Conservation (phyloP, 2,113 vertebrate species). For the Macroglossus sobrinus region DNA sequence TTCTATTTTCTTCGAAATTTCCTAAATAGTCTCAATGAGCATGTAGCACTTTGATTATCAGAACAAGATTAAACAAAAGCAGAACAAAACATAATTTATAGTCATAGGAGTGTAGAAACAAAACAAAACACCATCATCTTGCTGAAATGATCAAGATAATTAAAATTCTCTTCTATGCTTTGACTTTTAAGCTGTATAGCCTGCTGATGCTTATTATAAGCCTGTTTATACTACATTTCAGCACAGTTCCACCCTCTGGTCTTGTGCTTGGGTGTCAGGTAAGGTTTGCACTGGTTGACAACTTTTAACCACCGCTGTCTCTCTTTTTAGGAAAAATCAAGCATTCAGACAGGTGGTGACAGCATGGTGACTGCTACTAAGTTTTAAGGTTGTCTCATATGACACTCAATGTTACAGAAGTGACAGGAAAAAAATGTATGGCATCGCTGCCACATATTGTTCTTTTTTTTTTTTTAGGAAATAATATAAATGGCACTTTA, state of each 20-base stretch:
- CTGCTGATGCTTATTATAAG: background rate
- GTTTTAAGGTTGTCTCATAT: background rate
- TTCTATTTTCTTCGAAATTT: constrained; percentile 32
- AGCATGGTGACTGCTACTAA: background rate
- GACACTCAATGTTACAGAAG: background rate
- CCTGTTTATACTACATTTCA: background rate
- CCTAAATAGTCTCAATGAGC: constrained; percentile 24
- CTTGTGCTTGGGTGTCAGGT: background rate
- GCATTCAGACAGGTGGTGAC: background rate
- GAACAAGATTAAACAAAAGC: constrained; percentile 57
- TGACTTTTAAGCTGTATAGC: background rate
- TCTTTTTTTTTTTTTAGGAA: background rate
- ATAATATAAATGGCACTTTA: background rate
- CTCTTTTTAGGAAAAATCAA: background rate
- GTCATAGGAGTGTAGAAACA: constrained; percentile 34
- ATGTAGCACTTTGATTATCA: constrained; percentile 27
- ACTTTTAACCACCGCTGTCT: background rate
- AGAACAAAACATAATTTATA: constrained; percentile 47
- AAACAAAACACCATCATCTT: constrained; percentile 39
- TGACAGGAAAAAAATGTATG: background rate
- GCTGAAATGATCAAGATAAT: constrained; percentile 34
- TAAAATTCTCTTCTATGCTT: constrained; percentile 38
- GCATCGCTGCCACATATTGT: background rate
- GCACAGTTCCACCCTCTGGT: background rate
- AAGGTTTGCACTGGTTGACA: no score